These are phyloP conservation scores for Enteromius fasciolatus DNA, from an alignment of 2,797 vertebrate species.

Conservation along the genomic window DNA sequence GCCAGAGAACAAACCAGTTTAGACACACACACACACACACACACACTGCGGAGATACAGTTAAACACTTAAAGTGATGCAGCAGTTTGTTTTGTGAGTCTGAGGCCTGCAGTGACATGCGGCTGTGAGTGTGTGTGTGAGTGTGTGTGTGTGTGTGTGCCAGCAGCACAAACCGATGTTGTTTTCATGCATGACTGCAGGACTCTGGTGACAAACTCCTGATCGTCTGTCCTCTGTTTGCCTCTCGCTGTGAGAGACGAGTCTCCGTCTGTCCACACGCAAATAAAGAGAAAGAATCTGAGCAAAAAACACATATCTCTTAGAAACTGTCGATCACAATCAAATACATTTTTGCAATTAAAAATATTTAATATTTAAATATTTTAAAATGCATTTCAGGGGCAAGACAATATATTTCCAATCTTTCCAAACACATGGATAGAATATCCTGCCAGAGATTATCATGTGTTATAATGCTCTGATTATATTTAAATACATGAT, in stretches of 20 bases:
- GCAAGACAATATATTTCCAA: not conserved
- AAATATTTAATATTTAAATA: too few species aligned
- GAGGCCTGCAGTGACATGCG: constrained; percentile 30
- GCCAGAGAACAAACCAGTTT: not conserved
- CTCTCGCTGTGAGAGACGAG: constrained; percentile 61
- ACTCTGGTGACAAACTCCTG: constrained; percentile 66
- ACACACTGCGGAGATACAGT: not conserved
- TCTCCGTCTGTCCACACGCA: not conserved
- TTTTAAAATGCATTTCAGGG: too few species aligned
- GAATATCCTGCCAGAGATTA: too few species aligned
- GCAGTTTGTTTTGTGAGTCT: constrained; percentile 39
- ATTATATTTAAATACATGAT: too few species aligned
- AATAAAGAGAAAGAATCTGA: not conserved
- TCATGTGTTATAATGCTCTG: too few species aligned
- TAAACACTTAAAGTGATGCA: not conserved
- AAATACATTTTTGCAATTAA: too few species aligned
- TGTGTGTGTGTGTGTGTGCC: constrained; percentile 63
- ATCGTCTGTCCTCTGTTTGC: constrained; percentile 64
- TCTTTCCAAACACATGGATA: too few species aligned
- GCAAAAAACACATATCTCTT: too few species aligned
- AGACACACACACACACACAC: too few species aligned
- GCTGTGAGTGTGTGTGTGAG: constrained; percentile 67
- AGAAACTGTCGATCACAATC: too few species aligned
- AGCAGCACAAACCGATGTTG: constrained; percentile 65
- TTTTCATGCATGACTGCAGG: constrained; percentile 80